phyloP scores from a whole-genome alignment of 2,113 vertebrate species.

The Phodopus roborovskii region DNA sequence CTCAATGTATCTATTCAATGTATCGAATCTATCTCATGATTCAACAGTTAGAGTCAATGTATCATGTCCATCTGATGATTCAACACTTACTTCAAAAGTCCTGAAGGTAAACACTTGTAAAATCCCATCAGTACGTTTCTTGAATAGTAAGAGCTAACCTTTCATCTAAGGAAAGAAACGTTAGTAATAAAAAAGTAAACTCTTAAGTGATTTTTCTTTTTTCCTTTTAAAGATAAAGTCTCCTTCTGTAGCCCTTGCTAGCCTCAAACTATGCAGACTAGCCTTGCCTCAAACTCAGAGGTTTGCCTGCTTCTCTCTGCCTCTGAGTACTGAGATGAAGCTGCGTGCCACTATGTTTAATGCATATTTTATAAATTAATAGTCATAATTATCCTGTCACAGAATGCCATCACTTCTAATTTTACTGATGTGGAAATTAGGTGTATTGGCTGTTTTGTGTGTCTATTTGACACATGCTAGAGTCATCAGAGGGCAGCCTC shows the following conservation, averaged over 20 bases:
- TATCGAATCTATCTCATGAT: neutral
- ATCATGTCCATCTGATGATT: neutral
- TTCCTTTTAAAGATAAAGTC: neutral
- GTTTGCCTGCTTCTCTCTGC: neutral
- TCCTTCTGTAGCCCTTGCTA: neutral
- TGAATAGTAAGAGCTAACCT: neutral
- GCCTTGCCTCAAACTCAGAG: neutral
- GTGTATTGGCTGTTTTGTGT: neutral
- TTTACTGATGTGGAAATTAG: neutral
- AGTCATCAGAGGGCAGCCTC: neutral
- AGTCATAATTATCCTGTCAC: neutral
- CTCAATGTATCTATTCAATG: neutral
- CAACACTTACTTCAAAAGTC: neutral
- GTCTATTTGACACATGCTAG: neutral
- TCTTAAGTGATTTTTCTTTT: neutral
- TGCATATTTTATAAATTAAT: neutral
- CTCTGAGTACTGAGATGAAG: neutral
- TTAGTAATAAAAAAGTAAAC: neutral
- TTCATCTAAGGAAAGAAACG: neutral
- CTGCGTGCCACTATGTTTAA: neutral
- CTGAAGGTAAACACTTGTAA: neutral
- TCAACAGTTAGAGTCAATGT: neutral
- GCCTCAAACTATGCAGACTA: neutral
- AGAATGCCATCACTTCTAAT: neutral
- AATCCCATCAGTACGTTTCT: neutral